These are phyloP conservation scores for Rhipidura dahli DNA, from an alignment of 2,113 vertebrate species.

Conservation along the genomic window DNA sequence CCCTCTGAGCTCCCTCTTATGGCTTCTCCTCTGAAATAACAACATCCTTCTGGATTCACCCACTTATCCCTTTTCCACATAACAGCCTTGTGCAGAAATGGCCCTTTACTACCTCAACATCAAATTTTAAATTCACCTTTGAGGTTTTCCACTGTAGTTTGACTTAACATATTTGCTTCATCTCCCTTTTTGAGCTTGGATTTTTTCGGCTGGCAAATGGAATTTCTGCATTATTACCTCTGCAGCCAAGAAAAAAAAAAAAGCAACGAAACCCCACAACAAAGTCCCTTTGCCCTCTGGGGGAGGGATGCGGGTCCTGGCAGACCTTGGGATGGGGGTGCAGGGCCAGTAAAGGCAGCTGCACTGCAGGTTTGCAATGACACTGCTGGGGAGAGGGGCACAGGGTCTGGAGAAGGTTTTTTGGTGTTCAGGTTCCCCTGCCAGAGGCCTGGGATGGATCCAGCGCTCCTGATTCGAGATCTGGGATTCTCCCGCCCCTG, in stretches of 20 bases:
- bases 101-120: not conserved
- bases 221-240: not conserved
- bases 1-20: not conserved
- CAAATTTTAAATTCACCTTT: not conserved
- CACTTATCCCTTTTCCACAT: not conserved
- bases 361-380: not conserved
- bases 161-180: not conserved
- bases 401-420: not conserved
- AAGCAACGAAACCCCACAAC: rapidly evolving
- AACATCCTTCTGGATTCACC: not conserved
- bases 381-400: not conserved
- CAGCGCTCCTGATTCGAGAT: not conserved
- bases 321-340: not conserved
- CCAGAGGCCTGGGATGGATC: not conserved
- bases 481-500: not conserved
- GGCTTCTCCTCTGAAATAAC: not conserved
- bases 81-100: not conserved
- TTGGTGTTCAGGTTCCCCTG: not conserved
- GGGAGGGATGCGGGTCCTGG: not conserved
- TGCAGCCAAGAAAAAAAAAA: not conserved
- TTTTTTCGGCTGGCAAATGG: not conserved
- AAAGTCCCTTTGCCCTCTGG: not conserved
- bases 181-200: not conserved
- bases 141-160: not conserved
- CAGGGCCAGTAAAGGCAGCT: not conserved